These are phyloP conservation scores for Sphaerophoria rueppellii DNA, from an alignment of 2,888 invertebrate genomes.

Conservation along the genomic window DNA sequence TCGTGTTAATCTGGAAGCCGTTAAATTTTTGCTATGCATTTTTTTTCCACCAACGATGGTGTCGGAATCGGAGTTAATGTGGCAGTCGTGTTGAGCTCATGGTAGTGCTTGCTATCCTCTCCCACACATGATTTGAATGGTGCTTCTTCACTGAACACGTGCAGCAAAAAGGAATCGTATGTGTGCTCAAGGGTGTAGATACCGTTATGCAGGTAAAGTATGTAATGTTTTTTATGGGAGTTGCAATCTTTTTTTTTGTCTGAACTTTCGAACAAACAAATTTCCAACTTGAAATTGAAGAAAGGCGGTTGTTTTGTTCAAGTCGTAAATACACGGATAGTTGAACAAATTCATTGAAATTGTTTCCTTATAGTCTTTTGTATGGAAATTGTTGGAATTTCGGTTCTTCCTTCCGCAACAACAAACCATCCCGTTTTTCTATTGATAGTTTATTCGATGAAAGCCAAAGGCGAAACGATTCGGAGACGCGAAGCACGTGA, in stretches of 20 bases:
- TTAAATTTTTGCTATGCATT: background rate
- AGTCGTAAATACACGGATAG: constrained; percentile 52
- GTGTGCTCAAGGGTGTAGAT: background rate
- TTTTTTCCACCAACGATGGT: background rate
- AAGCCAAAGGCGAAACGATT: background rate
- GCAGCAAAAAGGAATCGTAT: background rate
- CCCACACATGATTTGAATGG: constrained; percentile 63
- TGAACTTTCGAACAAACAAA: constrained; percentile 55
- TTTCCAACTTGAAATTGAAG: constrained; percentile 67
- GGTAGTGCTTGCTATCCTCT: constrained; percentile 6
- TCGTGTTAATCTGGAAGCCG: constrained; percentile 48
- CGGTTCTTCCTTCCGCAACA: background rate
- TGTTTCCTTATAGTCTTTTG: constrained; percentile 31
- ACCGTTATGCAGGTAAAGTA: constrained; percentile 13
- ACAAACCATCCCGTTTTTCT: background rate
- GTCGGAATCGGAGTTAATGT: background rate
- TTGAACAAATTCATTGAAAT: constrained; percentile 65
- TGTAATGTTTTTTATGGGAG: background rate
- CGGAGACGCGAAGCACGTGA: too few species aligned
- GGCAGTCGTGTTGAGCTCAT: background rate
- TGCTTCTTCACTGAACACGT: background rate
- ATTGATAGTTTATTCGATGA: background rate
- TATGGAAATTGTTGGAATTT: constrained; percentile 10
- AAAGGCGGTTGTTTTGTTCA: constrained; percentile 29
- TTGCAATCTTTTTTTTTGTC: constrained; percentile 11